Base-by-base conservation (phyloP, 2,113 vertebrate genomes). In the Paramormyrops kingsleyae region DNA sequence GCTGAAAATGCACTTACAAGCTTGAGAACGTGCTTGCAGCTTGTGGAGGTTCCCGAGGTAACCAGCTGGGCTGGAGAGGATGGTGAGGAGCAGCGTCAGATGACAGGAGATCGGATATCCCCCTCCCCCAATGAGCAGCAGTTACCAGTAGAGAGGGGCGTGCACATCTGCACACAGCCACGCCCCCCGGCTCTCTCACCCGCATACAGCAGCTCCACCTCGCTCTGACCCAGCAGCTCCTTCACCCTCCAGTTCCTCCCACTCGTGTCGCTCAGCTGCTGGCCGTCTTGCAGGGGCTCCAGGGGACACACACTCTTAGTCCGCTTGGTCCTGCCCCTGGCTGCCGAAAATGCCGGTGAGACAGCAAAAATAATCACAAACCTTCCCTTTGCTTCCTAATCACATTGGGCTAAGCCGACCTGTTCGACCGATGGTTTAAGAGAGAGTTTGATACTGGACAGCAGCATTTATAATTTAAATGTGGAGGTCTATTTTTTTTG, bases 211-310 rank as follows among this genome's bases (percentile, higher is more conserved):
- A 96, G 85, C 88, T 96, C 95, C 15, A 92, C 89, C 0, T 90
- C 19, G 17, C 89, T 93, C 90, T 95, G 95, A 90, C 87, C 92
- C 56, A 95, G 91, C 90, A 95, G 93, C 83, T 93, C 94, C 47
- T 88, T 35, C 89, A 96, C 92, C 31, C 66, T 94, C 96, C 96
- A 96, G 90, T 94, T 96, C 89, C 92, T 95, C 17, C 95, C 94
- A 0, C 91, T 93, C 0, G 93, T 95, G 92, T 96, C 96, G 0
- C 91, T 95, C 42, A 96, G 87, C 90, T 94, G 93, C 50, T 93
- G 90, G 0, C 94, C 95, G 59, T 95, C 95, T 88, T 87, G 87
- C 21, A 96, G 93, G 1, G 94, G 94, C 90, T 94, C 93, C 90
- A 96, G 90, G 3, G 87, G n/a, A 5, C 90, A 1, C 0, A 2